These are phyloP conservation scores for Heptranchias perlo DNA, from an alignment of 2,113 vertebrate species.

Conservation along the genomic window DNA sequence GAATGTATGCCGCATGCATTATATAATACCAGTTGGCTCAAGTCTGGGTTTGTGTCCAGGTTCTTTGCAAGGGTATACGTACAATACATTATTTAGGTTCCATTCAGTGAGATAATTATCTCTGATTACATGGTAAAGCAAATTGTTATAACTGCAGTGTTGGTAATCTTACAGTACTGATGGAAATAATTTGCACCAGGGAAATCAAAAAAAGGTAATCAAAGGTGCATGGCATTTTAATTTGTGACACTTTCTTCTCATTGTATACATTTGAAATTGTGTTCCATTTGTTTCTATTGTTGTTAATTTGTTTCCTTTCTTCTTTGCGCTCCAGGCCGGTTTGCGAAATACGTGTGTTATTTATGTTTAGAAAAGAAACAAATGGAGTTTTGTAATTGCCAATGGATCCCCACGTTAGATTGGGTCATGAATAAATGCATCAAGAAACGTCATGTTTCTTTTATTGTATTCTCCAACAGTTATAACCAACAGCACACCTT, in stretches of 20 bases:
- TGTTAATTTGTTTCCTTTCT: background rate
- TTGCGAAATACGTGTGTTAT: background rate
- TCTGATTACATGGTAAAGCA: constrained; percentile 18
- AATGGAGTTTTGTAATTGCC: background rate
- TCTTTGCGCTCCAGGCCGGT: background rate
- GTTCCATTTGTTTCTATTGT: background rate
- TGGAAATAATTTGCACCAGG: background rate
- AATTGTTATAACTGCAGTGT: constrained; percentile 21
- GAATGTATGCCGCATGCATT: background rate
- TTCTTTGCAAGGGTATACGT: background rate
- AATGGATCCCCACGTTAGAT: background rate
- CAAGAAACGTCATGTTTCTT: background rate
- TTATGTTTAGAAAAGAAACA: background rate
- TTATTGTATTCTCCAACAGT: background rate
- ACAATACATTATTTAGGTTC: constrained; percentile 4
- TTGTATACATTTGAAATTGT: background rate
- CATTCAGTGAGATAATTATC: constrained; percentile 8
- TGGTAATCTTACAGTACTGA: constrained; percentile 20
- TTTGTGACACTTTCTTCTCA: background rate
- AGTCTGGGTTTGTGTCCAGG: background rate
- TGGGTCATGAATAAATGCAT: background rate
- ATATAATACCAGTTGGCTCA: background rate
- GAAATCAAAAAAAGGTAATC: constrained; percentile 14
- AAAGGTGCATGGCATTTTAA: constrained; percentile 28
- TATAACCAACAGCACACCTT: background rate